Evolutionary conservation across 2,888 invertebrate genomes (phyloP).

Genomic region (Strigamia maritima): DNA sequence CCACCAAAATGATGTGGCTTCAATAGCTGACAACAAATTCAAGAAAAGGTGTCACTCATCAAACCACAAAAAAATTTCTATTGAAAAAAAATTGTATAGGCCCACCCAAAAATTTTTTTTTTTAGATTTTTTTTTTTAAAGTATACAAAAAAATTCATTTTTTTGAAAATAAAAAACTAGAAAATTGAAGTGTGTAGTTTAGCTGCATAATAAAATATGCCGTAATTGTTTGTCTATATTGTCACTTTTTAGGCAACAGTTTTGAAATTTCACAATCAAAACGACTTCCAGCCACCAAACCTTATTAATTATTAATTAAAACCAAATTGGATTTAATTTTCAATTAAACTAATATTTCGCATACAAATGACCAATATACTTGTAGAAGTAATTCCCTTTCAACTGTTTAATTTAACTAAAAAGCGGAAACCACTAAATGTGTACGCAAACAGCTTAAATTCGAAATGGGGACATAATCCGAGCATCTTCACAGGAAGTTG

Average conservation of each 20-base stretch:
- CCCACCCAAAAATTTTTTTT: background rate
- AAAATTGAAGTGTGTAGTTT: too few relatives aligned
- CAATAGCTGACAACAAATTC: constrained; percentile 1
- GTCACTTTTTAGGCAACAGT: too few relatives aligned
- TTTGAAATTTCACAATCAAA: too few relatives aligned
- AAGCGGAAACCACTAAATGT: background rate
- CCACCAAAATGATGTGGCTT: constrained; percentile 19
- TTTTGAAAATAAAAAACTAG: too few relatives aligned
- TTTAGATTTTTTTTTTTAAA: background rate
- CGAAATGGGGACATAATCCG: background rate
- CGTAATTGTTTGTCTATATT: too few relatives aligned
- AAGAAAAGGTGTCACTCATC: constrained; percentile 6
- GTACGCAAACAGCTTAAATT: background rate
- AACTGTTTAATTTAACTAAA: background rate
- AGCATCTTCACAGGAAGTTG: constrained; percentile 19
- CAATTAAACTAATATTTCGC: too few relatives aligned
- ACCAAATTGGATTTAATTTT: background rate
- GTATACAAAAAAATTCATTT: too few relatives aligned
- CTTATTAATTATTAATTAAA: too few relatives aligned
- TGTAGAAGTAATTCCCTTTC: background rate
- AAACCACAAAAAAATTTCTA: background rate
- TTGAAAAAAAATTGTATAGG: background rate
- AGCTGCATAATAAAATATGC: too few relatives aligned
- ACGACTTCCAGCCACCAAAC: too few relatives aligned
- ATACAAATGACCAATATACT: too few relatives aligned